Conservation (phyloP, 2,888 invertebrate genomes). For the Ophion obscuratus region DNA sequence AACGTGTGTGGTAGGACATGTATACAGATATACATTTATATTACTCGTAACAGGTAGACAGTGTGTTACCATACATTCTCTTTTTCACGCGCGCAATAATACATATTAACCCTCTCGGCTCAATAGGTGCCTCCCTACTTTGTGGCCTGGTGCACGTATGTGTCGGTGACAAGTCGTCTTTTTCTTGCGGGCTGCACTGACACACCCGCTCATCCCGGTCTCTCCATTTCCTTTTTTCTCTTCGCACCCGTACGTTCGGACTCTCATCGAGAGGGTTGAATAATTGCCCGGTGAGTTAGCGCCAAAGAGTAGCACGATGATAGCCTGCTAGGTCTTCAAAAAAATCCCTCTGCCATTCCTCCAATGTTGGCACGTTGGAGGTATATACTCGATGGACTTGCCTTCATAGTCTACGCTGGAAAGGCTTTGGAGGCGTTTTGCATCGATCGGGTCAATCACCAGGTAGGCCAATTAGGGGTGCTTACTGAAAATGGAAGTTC, state of each 20-base stretch:
- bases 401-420: no score
- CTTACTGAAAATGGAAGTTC: not conserved
- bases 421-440: not conserved
- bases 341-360: not conserved
- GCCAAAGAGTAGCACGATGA: slow-evolving; percentile 48
- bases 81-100: slow-evolving; percentile 51
- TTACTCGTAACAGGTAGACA: slow-evolving; percentile 38
- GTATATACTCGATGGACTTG: not conserved
- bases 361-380: not conserved
- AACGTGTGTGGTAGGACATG: slow-evolving; percentile 29
- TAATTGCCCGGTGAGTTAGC: slow-evolving; percentile 44
- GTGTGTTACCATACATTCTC: slow-evolving; percentile 29
- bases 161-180: slow-evolving; percentile 9
- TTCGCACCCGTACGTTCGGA: not conserved
- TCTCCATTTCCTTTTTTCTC: not conserved
- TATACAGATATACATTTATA: slow-evolving; percentile 9
- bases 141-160: not conserved
- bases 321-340: slow-evolving; percentile 30
- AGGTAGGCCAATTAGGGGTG: not conserved
- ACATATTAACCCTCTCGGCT: slow-evolving; percentile 34
- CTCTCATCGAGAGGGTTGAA: slow-evolving; percentile 6
- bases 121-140: not conserved
- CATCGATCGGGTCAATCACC: not conserved
- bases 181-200: not conserved
- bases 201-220: not conserved